Conservation (phyloP, 2,797 vertebrate genomes). For the Thaleichthys pacificus region DNA sequence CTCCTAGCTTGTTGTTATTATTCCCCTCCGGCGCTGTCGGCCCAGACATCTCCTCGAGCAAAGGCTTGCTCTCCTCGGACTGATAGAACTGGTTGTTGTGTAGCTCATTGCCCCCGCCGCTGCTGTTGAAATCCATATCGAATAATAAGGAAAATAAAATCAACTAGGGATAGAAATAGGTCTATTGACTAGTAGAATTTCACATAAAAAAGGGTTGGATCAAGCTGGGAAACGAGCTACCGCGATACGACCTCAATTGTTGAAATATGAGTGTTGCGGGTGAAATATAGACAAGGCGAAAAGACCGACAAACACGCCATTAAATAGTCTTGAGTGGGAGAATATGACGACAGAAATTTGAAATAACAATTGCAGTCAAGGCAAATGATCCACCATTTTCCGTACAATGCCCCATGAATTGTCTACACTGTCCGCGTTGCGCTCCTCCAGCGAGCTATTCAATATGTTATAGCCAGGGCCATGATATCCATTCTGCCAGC, state of each 20-base stretch:
- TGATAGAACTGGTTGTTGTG: conserved; percentile 84
- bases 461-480: conserved; percentile 75
- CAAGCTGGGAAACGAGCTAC: conserved; percentile 41
- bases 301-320: conserved; percentile 42
- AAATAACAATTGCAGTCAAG: conserved; percentile 26
- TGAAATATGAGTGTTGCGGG: conserved; percentile 18
- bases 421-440: conserved; percentile 59
- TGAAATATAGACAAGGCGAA: conserved; percentile 39
- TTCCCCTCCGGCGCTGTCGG: conserved; percentile 75
- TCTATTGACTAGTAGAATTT: conserved; percentile 1
- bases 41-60: conserved; percentile 86
- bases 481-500: conserved; percentile 61
- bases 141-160: conserved; percentile 3
- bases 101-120: conserved; percentile 81
- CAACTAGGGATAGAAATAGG: background rate
- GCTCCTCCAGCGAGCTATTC: conserved; percentile 67
- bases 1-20: conserved; percentile 84
- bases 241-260: conserved; percentile 56
- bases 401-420: conserved; percentile 57
- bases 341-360: conserved; percentile 13
- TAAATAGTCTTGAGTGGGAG: conserved; percentile 31
- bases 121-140: conserved; percentile 86
- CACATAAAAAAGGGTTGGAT: conserved; percentile 43
- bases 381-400: conserved; percentile 65
- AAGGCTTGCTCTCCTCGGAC: conserved; percentile 91